Evolutionary conservation across 2,888 invertebrate genomes (phyloP).

Genomic region (Axea sp.): DNA sequence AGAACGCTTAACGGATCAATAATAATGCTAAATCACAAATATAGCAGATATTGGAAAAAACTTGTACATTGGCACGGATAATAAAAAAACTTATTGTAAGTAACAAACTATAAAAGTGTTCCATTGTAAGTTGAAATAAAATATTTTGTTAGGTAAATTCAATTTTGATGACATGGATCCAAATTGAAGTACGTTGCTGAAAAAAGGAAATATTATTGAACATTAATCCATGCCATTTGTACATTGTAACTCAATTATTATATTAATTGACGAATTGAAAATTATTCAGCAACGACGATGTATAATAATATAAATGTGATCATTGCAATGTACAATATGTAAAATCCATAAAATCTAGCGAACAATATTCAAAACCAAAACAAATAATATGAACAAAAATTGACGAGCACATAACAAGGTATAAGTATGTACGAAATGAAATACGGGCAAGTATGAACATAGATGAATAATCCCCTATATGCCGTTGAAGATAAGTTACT

Average conservation of each 20-base stretch:
- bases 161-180: too few species aligned
- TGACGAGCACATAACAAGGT: slow-evolving; percentile 46
- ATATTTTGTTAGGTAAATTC: too few species aligned
- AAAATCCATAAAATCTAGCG: slow-evolving; percentile 39
- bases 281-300: slow-evolving; percentile 40
- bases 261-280: slow-evolving; percentile 26
- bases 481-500: slow-evolving; percentile 35
- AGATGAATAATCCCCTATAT: slow-evolving; percentile 45
- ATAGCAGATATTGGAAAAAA: slow-evolving; percentile 32
- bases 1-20: slow-evolving; percentile 53
- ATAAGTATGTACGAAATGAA: slow-evolving; percentile 46
- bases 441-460: slow-evolving; percentile 44
- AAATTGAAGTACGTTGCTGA: background rate
- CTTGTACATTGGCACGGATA: slow-evolving; percentile 28
- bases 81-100: too few species aligned
- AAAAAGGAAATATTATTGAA: background rate
- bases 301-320: slow-evolving; percentile 39
- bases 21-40: slow-evolving; percentile 55
- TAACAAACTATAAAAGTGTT: too few species aligned
- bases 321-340: slow-evolving; percentile 46
- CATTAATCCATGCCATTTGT: slow-evolving; percentile 15
- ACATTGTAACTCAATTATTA: slow-evolving; percentile 22
- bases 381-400: slow-evolving; percentile 37
- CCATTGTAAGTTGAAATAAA: too few species aligned
- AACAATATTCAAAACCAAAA: slow-evolving; percentile 26